phyloP scores from a whole-genome alignment of 2,113 vertebrate genomes.

The Oophaga pumilio region DNA sequence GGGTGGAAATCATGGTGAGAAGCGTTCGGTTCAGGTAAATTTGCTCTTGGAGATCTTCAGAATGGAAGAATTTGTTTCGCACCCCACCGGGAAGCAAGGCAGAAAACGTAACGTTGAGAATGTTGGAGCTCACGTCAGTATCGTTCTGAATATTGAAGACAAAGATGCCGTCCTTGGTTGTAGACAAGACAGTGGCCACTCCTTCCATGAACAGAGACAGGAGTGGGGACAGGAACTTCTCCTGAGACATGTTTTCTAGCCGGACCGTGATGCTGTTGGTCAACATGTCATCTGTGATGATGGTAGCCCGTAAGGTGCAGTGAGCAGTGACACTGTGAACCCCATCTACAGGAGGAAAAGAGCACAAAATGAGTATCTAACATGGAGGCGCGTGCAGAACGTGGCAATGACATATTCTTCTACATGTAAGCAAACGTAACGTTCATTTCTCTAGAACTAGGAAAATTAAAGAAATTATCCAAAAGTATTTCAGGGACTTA shows the following conservation, averaged over 20 bases:
- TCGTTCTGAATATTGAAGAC: slow-evolving; percentile 97
- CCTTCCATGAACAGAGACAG: slow-evolving; percentile 90
- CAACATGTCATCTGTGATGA: slow-evolving; percentile 97
- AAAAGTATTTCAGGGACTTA: background rate
- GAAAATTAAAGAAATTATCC: background rate
- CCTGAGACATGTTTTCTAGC: slow-evolving; percentile 97
- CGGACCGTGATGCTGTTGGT: slow-evolving; percentile 97
- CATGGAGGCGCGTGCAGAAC: no score
- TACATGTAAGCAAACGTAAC: background rate
- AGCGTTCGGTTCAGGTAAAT: slow-evolving; percentile 95
- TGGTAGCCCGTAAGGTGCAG: slow-evolving; percentile 90
- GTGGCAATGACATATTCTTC: no score
- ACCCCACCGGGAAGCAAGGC: slow-evolving; percentile 84
- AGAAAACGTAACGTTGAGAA: slow-evolving; percentile 94
- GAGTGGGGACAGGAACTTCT: slow-evolving; percentile 91
- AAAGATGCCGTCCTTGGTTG: slow-evolving; percentile 84
- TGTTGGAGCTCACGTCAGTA: slow-evolving; percentile 87
- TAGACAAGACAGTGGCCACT: slow-evolving; percentile 90
- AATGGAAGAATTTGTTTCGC: slow-evolving; percentile 84
- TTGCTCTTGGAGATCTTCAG: slow-evolving; percentile 94
- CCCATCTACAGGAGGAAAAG: slow-evolving; percentile 75
- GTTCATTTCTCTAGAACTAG: background rate
- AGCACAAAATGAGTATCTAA: slow-evolving; percentile 10
- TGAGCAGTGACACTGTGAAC: slow-evolving; percentile 78
- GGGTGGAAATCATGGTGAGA: slow-evolving; percentile 84